Base-by-base conservation (phyloP, 2,113 vertebrate genomes). In the Alexandromys fortis region DNA sequence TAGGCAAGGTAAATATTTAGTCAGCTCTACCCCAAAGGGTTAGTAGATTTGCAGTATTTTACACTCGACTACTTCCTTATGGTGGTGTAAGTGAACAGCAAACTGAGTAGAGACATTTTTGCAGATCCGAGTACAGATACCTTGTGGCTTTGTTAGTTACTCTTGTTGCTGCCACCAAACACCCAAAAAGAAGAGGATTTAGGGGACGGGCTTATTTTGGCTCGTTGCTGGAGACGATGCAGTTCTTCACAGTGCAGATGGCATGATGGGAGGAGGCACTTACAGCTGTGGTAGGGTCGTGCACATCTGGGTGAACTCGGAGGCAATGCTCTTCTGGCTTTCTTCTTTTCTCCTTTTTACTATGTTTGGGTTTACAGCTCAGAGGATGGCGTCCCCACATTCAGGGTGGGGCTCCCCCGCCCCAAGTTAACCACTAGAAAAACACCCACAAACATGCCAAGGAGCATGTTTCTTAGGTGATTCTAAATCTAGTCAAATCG, bases 1-100 rank as follows among this genome's bases (percentile, higher is more conserved):
- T 3, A 38, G 49, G 78, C n/a, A 6, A 81, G 49, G 11, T 22
- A 81, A 58, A 52, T 24, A 10, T 52, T 11, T n/a, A 52, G n/a
- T 91, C 7, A 81, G 55, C 45, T 76, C 11, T 85, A 38, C 75
- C 67, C 87, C 45, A 89, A 95, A 77, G 77, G 78, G 86, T 19
- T 63, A 28, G 21, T 61, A 33, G 68, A 30, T 76, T 19, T 73
- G 52, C 35, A 45, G 1, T 38, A 42, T 68, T 91, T 90, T 0
- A 3, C 94, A 94, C 90, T 77, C 49, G 76, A n/a, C 58, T 76
- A 35, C 17, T 28, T 92, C 95, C 35, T 89, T 55, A 72, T 52
- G 72, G 47, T 28, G 38, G 24, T 83, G 2, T 86, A 94, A 77
- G 3, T 5, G 3, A 75, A 93, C 22, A 38, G 35, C 55, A 78